These are phyloP conservation scores for Lepidurus apus DNA, from an alignment of 1,140 invertebrate species.

Conservation along the genomic window DNA sequence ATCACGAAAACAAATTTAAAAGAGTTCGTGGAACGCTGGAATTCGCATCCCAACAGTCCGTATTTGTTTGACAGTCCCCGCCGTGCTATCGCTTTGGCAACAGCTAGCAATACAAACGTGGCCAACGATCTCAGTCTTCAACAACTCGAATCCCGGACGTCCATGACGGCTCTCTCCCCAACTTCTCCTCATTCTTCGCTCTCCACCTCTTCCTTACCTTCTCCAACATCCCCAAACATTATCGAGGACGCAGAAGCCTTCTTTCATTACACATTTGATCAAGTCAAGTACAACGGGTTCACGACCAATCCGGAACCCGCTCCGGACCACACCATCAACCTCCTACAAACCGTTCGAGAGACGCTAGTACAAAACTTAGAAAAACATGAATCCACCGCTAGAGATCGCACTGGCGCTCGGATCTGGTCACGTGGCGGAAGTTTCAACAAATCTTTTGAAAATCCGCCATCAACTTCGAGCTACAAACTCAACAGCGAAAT, in stretches of 20 bases:
- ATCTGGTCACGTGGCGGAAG: conserved; percentile 29
- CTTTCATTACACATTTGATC: conserved; percentile 25
- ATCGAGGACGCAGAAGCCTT: conserved; percentile 25
- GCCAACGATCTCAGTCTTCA: conserved; percentile 9
- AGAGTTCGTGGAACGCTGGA: conserved; percentile 79
- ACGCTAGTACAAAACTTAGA: conserved; percentile 29
- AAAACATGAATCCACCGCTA: not conserved
- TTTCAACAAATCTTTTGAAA: conserved; percentile 9
- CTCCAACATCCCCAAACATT: conserved; percentile 1
- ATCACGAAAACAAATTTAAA: conserved; percentile 77
- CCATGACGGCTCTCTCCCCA: conserved; percentile 29
- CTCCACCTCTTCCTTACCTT: conserved; percentile 9
- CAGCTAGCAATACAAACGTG: not conserved
- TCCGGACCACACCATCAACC: conserved; percentile 24
- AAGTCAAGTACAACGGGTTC: not conserved
- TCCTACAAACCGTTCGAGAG: conserved; percentile 30
- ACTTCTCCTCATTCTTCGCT: conserved; percentile 27
- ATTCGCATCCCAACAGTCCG: conserved; percentile 74
- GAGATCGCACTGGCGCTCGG: conserved; percentile 31
- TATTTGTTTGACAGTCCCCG: conserved; percentile 65
- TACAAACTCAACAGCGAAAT: not conserved
- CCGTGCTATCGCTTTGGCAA: conserved; percentile 26
- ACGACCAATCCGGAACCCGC: conserved; percentile 10
- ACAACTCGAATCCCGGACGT: conserved; percentile 26
- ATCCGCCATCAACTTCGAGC: not conserved